phyloP scores from a whole-genome alignment of 92 coral and sea anemone genomes.

The Metridium senile region DNA sequence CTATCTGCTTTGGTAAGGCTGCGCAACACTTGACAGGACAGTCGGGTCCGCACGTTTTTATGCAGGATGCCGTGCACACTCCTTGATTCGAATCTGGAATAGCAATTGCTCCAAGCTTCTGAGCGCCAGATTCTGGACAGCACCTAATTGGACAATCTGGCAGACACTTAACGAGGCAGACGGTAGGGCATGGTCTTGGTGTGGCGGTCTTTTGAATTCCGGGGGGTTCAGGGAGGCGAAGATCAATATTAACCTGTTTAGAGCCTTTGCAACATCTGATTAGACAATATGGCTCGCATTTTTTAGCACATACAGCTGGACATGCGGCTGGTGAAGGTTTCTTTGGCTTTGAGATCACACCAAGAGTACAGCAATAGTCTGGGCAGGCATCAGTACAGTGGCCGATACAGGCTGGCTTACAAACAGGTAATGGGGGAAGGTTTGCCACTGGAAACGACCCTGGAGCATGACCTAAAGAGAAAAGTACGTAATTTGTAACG shows the following conservation, averaged over 20 bases:
- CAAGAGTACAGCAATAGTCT: conserved; percentile 44
- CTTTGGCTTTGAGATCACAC: neutral
- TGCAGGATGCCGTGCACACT: conserved; percentile 23
- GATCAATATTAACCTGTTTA: conserved; percentile 17
- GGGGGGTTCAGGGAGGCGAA: neutral
- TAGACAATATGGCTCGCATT: conserved; percentile 26
- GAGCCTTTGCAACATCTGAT: conserved; percentile 36
- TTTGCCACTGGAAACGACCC: conserved; percentile 29
- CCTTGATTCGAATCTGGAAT: conserved; percentile 11
- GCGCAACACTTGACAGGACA: conserved; percentile 47
- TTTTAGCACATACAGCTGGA: conserved; percentile 24
- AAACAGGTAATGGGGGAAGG: conserved; percentile 39
- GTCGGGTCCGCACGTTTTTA: conserved; percentile 34
- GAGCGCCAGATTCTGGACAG: conserved; percentile 26
- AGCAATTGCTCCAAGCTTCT: conserved; percentile 7
- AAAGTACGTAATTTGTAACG: neutral
- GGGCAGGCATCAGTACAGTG: conserved; percentile 40
- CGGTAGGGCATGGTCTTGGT: conserved; percentile 22
- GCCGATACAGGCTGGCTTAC: conserved; percentile 26
- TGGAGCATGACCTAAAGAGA: conserved; percentile 41
- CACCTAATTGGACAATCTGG: conserved; percentile 44
- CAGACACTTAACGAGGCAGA: conserved; percentile 18
- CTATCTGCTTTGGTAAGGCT: conserved; percentile 31
- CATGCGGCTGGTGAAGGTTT: conserved; percentile 14
- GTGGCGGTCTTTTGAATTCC: neutral